A percentile compares a stretch with the other conserved stretches of the same genome.
Evolutionary conservation across 2,113 vertebrate species (phyloP).

Genomic region (Penelope pileata): DNA sequence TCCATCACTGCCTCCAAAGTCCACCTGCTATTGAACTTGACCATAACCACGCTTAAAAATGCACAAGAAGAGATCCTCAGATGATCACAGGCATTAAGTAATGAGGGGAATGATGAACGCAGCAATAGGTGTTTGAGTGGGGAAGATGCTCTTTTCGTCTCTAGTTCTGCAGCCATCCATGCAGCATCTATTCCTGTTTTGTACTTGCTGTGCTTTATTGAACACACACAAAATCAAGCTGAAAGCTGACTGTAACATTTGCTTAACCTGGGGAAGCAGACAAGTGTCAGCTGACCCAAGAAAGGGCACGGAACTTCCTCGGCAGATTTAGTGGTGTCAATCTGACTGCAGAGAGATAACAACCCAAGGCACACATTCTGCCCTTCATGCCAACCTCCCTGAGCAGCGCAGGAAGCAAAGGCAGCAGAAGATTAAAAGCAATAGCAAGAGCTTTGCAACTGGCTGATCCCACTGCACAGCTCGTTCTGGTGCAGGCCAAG

Average conservation of each 20-base stretch:
- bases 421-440: constrained; percentile 3
- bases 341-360: not conserved
- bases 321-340: not conserved
- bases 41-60: not conserved
- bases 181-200: not conserved
- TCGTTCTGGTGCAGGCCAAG: not conserved
- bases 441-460: not conserved
- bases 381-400: not conserved
- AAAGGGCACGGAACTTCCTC: not conserved
- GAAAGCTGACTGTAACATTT: not conserved
- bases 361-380: not conserved
- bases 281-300: not conserved
- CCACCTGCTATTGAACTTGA: not conserved
- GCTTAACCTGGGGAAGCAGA: not conserved
- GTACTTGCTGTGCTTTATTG: not conserved
- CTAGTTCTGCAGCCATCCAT: not conserved
- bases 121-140: not conserved
- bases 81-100: not conserved
- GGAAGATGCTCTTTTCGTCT: not conserved
- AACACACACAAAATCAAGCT: not conserved
- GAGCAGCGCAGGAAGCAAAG: not conserved
- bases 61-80: not conserved
- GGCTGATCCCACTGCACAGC: not conserved
- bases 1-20: not conserved
- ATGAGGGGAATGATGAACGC: not conserved